A percentile compares a stretch with the other conserved stretches of the same genome.
Conservation (phyloP, 2,888 invertebrate species). For the Homarus gammarus region DNA sequence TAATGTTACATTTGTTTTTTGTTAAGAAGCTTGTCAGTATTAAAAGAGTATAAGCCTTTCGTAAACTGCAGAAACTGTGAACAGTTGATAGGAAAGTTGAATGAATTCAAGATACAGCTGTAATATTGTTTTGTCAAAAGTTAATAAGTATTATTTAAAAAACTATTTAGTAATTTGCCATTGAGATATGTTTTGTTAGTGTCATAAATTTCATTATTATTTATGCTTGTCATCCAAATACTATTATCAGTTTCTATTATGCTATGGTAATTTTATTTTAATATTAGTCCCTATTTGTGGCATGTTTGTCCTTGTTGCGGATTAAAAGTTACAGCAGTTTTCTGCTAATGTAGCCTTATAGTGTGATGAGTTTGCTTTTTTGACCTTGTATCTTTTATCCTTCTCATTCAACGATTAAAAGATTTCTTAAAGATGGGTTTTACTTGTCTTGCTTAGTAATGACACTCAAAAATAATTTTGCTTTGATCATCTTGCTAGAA, state of each 20-base stretch:
- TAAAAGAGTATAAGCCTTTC: not conserved
- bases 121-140: not conserved
- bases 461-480: not conserved
- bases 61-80: not conserved
- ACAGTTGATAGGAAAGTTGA: no score
- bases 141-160: not conserved
- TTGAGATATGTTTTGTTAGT: not conserved
- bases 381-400: conserved; percentile 28
- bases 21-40: not conserved
- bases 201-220: not conserved
- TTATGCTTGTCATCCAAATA: not conserved
- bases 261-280: no score
- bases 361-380: conserved; percentile 30
- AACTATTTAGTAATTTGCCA: not conserved
- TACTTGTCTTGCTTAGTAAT: not conserved
- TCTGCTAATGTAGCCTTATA: conserved; percentile 6
- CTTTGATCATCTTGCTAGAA: not conserved
- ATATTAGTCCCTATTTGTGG: not conserved
- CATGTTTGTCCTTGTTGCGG: conserved; percentile 22
- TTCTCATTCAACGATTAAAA: conserved; percentile 35
- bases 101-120: no score
- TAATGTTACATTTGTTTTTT: not conserved
- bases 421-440: conserved; percentile 11
- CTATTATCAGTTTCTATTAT: no score
- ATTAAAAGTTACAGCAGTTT: conserved; percentile 4